Evolutionary conservation across 2,888 invertebrate genomes (phyloP), one percentile per base, ranked within the genome.

Genomic region (Eupithecia inturbata): DNA sequence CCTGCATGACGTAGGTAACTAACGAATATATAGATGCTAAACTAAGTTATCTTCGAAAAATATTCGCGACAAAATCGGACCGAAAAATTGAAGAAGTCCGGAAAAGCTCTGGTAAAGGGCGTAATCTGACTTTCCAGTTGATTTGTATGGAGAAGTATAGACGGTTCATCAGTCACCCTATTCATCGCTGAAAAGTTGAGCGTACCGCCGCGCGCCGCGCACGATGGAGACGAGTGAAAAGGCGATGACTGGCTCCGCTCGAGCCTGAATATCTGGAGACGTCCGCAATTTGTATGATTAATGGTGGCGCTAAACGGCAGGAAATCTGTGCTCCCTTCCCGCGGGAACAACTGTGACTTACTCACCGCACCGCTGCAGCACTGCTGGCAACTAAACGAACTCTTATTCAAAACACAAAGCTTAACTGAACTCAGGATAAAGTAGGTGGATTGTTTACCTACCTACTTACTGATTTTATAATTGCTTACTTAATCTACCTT

Each of bases 211-310:
- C 78, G 80, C 82, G 82, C 83, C 82, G 83, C 84, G 49, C 2
- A 85, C 82, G 73, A 81, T 76, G 82, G 36, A 72, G 67, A 72
- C 45, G 70, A 31, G 33, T 68, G 75, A 75, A 75, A 72, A 70
- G 72, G 70, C 74, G 87, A 89, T 91, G 92, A 91, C 92, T 90
- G 90, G 91, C 91, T 89, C 90, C 81, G 90, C 83, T 84, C 86
- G 80, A 88, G 87, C 90, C 49, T 63, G 83, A 86, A 87, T 87
- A 88, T 88, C 90, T 80, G 81, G 68, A 77, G 79, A 77, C 79
- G 80, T 80, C 82, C 84, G 82, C 89, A 86, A 89, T 89, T 89
- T 89, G 87, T 88, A 88, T 91, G 91, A 90, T 91, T 89, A 87
- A 91, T 90, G 89, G 82, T 68, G 62, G 62, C 75, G 72, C 75